Evolutionary conservation across 92 coral and sea anemone species (phyloP), one percentile per base, ranked within the genome.

Genomic region (Phenganax stokvisi): DNA sequence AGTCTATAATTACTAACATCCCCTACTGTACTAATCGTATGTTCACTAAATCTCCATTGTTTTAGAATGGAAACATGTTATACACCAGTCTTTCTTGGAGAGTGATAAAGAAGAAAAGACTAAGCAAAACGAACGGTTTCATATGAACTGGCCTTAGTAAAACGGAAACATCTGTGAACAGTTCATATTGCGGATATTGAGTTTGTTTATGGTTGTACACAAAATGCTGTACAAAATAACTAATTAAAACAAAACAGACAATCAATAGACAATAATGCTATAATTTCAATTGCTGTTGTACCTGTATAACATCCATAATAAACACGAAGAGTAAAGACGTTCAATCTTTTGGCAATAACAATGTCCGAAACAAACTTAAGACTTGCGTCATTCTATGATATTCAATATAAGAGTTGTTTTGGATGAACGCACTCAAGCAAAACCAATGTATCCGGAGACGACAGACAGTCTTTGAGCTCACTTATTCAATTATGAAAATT

Each of bases 401-500:
- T 10, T 25, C 7, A 30, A 10, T 13, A 8, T 61, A 37, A 37
- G 47, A 15, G 67, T 13, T 61, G 28, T n/a, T 61, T 17, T 5
- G 67, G 67, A 61, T 61, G 73, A 6, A 8, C 53, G 11, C 16
- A 68, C 73, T 68, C 52, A n/a, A 68, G 73, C 73, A 68, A 30
- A 68, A 28, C 73, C 10, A 64, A 30, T 68, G 37, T 68, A 30
- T 68, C 73, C 73, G 73, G 53, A 10, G 11, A 10, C 47, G 6
- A 68, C 52, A 68, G 30, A 68, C 12, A 10, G 17, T 68, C 54
- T 68, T 68, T 30, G 9, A 30, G 11, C 29, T 4, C 52, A 12
- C 53, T 20, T 30, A 51, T 15, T 68, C 73, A 37, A 10, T 68
- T 62, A 62, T 8, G 68, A 15, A 37, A 37, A 5, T 37, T 37